phyloP scores from a whole-genome alignment of 2,888 invertebrate species.

The Chesias legatella region DNA sequence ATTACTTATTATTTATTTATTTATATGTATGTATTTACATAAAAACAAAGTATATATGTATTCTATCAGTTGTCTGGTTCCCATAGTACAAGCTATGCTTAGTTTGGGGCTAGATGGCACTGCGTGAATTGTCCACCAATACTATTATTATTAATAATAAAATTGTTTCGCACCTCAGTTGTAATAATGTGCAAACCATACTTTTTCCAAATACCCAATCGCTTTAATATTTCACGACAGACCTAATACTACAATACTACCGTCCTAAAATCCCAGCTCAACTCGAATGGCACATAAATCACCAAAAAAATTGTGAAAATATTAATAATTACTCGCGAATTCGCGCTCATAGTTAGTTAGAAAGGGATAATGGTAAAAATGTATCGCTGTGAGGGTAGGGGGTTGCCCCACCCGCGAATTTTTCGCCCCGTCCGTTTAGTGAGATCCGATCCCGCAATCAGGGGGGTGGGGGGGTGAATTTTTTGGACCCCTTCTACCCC shows the following conservation, averaged over 20 bases:
- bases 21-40: no score
- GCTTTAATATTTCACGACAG: background rate
- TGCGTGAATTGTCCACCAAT: no score
- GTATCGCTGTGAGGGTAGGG: constrained; percentile 60
- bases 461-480: constrained; percentile 64
- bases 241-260: constrained; percentile 6
- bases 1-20: no score
- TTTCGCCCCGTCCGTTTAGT: constrained; percentile 71
- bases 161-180: no score
- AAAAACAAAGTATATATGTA: no score
- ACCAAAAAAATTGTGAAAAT: constrained; percentile 44
- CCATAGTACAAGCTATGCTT: no score
- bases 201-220: background rate
- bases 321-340: constrained; percentile 70
- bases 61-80: no score
- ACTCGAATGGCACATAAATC: constrained; percentile 21
- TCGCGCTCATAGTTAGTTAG: constrained; percentile 70
- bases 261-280: constrained; percentile 6
- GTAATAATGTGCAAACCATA: background rate
- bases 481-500: constrained; percentile 48
- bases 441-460: constrained; percentile 78
- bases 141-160: no score
- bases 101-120: no score
- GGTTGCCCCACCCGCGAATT: constrained; percentile 52
- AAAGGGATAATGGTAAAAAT: constrained; percentile 75